phyloP scores from a whole-genome alignment of 2,113 vertebrate species.

The Oncorhynchus keta region DNA sequence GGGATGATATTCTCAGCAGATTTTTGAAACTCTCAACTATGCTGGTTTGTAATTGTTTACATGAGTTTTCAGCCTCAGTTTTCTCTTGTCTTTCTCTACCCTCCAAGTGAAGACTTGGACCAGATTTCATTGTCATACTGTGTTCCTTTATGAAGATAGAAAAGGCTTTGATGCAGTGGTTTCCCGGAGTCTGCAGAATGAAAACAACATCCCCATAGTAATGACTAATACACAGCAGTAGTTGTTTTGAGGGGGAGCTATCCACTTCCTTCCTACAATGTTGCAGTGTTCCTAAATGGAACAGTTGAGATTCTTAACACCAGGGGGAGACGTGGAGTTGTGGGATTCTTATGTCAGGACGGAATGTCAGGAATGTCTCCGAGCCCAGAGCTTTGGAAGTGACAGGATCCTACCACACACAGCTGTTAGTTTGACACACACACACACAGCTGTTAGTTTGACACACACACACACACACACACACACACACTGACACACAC shows the following conservation, averaged over 20 bases:
- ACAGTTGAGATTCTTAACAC: background rate
- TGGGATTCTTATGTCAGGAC: background rate
- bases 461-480: no score
- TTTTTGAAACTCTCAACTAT: background rate
- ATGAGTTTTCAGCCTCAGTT: background rate
- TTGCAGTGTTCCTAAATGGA: background rate
- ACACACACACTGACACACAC: background rate
- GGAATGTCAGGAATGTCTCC: background rate
- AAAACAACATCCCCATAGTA: background rate
- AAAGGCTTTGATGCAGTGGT: background rate
- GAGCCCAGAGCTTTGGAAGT: background rate
- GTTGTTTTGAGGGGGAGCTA: no score
- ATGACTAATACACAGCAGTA: no score
- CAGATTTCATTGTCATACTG: background rate
- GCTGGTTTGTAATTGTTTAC: background rate
- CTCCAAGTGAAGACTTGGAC: background rate
- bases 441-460: no score
- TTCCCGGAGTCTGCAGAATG: background rate
- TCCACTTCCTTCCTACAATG: background rate
- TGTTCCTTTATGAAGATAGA: background rate
- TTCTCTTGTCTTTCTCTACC: background rate
- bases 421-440: background rate
- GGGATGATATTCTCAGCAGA: background rate
- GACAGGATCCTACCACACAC: background rate
- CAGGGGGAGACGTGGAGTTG: background rate